phyloP scores from a whole-genome alignment of 1,140 invertebrate species.

The Drosophila chauvacae region DNA sequence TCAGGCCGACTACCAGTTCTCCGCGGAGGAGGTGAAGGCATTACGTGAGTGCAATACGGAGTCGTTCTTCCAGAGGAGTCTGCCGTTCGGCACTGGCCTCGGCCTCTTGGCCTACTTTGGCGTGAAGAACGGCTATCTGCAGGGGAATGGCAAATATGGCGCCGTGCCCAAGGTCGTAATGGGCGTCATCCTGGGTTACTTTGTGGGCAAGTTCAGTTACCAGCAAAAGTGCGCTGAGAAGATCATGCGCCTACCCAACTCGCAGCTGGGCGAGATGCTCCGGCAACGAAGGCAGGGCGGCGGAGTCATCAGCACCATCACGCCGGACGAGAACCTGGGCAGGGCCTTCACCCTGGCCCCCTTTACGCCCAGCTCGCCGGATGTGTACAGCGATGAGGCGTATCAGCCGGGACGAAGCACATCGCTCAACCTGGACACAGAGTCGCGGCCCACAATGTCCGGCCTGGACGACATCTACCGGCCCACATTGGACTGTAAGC shows the following conservation, averaged over 20 bases:
- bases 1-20: constrained; percentile 85
- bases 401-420: constrained; percentile 54
- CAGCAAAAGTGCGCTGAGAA: constrained; percentile 90
- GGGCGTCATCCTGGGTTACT: constrained; percentile 89
- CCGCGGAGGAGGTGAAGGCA: constrained; percentile 86
- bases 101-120: constrained; percentile 87
- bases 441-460: constrained; percentile 78
- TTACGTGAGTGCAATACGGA: constrained; percentile 90
- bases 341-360: constrained; percentile 85
- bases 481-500: constrained; percentile 85
- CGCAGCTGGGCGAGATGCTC: constrained; percentile 72
- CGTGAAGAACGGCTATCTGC: constrained; percentile 86
- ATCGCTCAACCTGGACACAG: constrained; percentile 85
- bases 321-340: constrained; percentile 84
- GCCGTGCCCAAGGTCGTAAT: constrained; percentile 88
- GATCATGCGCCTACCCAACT: constrained; percentile 88
- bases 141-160: constrained; percentile 87
- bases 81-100: constrained; percentile 87
- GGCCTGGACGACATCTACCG: constrained; percentile 85
- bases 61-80: constrained; percentile 89
- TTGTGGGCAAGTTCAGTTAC: constrained; percentile 91
- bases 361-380: constrained; percentile 79
- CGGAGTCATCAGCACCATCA: constrained; percentile 60
- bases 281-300: constrained; percentile 65
- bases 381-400: constrained; percentile 84